Conservation (phyloP, 1,140 invertebrate genomes). For the Hypothenemus hampei region DNA sequence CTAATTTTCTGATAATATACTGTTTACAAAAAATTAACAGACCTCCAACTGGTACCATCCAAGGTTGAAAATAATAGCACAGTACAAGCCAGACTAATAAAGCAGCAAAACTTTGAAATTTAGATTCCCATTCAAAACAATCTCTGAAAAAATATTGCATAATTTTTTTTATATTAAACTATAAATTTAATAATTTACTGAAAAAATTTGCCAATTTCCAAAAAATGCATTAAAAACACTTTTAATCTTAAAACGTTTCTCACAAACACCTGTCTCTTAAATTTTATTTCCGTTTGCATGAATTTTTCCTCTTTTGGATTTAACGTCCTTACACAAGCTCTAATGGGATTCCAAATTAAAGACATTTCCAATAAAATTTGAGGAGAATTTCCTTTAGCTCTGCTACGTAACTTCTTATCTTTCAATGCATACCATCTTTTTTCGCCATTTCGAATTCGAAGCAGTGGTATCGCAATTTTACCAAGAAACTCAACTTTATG, state of each 20-base stretch:
- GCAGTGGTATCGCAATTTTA: constrained; percentile 80
- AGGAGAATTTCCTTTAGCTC: constrained; percentile 85
- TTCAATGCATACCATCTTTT: constrained; percentile 95
- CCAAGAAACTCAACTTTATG: constrained; percentile 94
- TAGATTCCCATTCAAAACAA: constrained; percentile 96
- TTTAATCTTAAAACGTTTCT: constrained; percentile 91
- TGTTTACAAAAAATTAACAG: constrained; percentile 75
- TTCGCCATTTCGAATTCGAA: constrained; percentile 84
- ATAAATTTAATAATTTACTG: constrained; percentile 74
- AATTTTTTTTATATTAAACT: not conserved
- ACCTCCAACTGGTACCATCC: constrained; percentile 75
- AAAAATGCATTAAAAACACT: constrained; percentile 80
- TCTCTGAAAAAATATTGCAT: constrained; percentile 58
- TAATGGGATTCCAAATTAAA: constrained; percentile 86
- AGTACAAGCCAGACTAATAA: constrained; percentile 77
- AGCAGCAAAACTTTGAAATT: constrained; percentile 79
- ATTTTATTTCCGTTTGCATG: constrained; percentile 90
- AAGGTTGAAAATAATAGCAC: constrained; percentile 82
- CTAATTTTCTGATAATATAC: constrained; percentile 54
- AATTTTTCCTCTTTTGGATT: constrained; percentile 96
- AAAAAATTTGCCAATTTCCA: constrained; percentile 86
- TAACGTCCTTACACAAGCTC: constrained; percentile 84
- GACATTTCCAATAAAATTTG: constrained; percentile 91
- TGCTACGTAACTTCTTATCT: constrained; percentile 85
- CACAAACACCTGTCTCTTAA: constrained; percentile 91